Evolutionary conservation across 2,113 vertebrate species (phyloP).

Genomic region (Scomber colias): DNA sequence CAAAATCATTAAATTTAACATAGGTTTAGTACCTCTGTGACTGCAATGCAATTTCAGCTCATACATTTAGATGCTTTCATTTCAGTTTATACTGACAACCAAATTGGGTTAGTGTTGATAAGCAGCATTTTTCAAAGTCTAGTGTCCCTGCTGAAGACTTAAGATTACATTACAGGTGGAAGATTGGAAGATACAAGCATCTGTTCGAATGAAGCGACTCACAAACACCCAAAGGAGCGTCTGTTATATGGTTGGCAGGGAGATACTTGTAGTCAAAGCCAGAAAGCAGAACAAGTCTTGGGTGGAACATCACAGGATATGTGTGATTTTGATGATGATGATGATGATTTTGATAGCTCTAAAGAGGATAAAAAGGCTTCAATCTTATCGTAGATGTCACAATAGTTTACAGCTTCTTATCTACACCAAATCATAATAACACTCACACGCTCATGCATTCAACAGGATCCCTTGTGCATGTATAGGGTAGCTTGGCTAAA

Average conservation of each 20-base stretch:
- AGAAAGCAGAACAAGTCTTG: not conserved
- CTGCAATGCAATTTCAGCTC: not conserved
- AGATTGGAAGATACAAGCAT: conserved; percentile 5
- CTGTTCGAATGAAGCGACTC: conserved; percentile 20
- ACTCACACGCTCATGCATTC: no score
- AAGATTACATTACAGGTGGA: conserved; percentile 13
- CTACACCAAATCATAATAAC: not conserved
- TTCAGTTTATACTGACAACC: not conserved
- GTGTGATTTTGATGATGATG: not conserved
- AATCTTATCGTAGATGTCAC: not conserved
- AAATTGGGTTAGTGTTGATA: conserved; percentile 32
- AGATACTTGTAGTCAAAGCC: not conserved
- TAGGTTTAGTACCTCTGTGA: not conserved
- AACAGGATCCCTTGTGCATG: not conserved
- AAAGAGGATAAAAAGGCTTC: not conserved
- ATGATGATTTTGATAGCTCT: conserved; percentile 1
- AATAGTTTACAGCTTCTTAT: not conserved
- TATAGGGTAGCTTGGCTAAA: not conserved
- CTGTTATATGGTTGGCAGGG: no score
- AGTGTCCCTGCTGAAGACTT: not conserved
- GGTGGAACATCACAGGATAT: not conserved
- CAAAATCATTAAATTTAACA: not conserved
- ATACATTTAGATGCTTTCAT: conserved; percentile 18
- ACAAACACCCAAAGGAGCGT: not conserved
- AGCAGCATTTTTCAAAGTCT: not conserved